Evolutionary conservation across 2,888 invertebrate genomes (phyloP), one percentile per base, ranked within the genome.

Genomic region (Aphodius granarius): DNA sequence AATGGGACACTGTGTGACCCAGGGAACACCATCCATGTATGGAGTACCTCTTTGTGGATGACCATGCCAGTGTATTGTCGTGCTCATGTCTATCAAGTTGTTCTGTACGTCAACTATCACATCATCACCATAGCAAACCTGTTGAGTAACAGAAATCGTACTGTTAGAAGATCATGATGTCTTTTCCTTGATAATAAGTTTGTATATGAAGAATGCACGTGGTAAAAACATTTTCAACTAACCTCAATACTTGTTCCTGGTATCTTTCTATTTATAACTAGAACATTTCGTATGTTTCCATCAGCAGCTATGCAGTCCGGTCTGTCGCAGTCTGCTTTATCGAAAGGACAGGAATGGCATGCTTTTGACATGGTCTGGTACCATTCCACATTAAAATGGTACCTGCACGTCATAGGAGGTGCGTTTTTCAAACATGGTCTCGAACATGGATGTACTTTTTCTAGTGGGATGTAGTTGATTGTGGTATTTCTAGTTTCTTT

Each of bases 21-120:
- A 93, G 0, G 96, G 95, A 0, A 95, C 95, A 0, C 96, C 96
- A 80, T 97, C 96, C 95, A 96, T 96, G 84, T 94, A 96, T 0
- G 95, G 95, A 0, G 92, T 92, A 0, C 90, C 90, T 73, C 88
- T 87, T 86, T 95, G 95, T 83, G 95, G 95, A 83, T 94, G 91
- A 0, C 97, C 97, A 83, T 97, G 97, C 97, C 97, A 97, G 84
- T 97, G 97, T 18, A 97, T 92, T 0, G 94, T 93, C 0, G 96
- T 95, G 19, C 93, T 93, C 84, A 96, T 95, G 0, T 94, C 93
- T 83, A 92, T 89, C 85, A 97, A 85, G 77, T 91, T 89, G 84
- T 97, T 97, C 79, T 91, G 91, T 5, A 97, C 94, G 83, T 96
- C 95, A 0, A 96, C 95, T 21, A 94, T 90, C 2, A 97, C 88